These are phyloP conservation scores for Argyresthia albistria DNA, from an alignment of 2,888 invertebrate species.

Conservation along the genomic window DNA sequence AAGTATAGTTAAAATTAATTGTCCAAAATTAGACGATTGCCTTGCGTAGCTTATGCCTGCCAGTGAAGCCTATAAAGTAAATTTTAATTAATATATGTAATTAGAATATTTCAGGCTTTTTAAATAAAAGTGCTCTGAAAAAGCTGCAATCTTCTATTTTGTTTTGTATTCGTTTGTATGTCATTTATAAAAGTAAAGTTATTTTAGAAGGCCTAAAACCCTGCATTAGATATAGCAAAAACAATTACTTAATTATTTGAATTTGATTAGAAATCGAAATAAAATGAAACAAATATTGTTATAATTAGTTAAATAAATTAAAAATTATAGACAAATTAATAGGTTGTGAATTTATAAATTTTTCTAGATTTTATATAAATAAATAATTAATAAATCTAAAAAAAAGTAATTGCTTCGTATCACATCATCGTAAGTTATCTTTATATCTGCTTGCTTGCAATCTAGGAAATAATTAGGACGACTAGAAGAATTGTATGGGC, in stretches of 20 bases:
- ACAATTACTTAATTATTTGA: not conserved
- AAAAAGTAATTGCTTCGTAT: constrained; percentile 19
- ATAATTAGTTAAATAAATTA: constrained; percentile 4
- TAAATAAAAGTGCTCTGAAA: not conserved
- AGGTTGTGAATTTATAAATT: constrained; percentile 73
- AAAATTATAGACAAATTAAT: constrained; percentile 56
- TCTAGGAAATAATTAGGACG: constrained; percentile 6
- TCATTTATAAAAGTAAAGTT: not conserved
- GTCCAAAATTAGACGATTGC: constrained; percentile 24
- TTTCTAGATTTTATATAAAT: constrained; percentile 63
- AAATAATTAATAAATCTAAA: constrained; percentile 31
- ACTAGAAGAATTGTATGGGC: constrained; percentile 9
- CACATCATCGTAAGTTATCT: constrained; percentile 20
- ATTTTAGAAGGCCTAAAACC: constrained; percentile 34
- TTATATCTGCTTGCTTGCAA: constrained; percentile 34
- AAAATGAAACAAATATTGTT: not conserved
- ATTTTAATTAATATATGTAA: not conserved
- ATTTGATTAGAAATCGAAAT: not conserved
- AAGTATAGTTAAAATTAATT: too few relatives aligned
- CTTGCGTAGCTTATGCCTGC: constrained; percentile 29
- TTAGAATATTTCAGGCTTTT: not conserved
- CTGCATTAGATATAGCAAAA: constrained; percentile 15
- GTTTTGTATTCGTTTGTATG: not conserved
- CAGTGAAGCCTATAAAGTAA: constrained; percentile 15
- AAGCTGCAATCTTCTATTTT: not conserved